Evolutionary conservation across 2,113 vertebrate genomes (phyloP), one percentile per base, ranked within the genome.

Genomic region (Oreochromis spilurus): DNA sequence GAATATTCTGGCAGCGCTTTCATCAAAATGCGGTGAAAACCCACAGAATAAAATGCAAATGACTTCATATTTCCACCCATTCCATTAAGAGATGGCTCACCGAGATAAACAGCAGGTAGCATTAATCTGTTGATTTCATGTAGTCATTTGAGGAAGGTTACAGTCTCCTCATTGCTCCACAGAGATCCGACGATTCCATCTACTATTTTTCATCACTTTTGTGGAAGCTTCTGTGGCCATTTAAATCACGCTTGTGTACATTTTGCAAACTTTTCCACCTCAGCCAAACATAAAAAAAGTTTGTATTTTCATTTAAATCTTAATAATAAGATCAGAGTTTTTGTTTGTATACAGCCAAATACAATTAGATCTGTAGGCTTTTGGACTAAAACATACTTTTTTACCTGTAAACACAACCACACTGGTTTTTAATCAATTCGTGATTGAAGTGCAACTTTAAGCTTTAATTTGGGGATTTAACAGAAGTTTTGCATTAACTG

Each of bases 61-160:
- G 16, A 52, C 26, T 77, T 77, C 72, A 77, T 45, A 77, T 77
- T 77, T 77, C 45, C 72, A 77, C 45, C 72, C 72, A 77, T 77
- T 77, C 72, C 72, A 77, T 77, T 52, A 52, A 77, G 72, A 52
- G 72, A 77, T 52, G 26, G 72, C 72, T 77, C 10, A n/a, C 17
- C 2, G 45, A 77, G 72, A 77, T 77, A 77, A 77, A 77, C 72
- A 77, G 72, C 45, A 52, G 45, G 72, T 9, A 52, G 72, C 45
- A 52, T 77, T 77, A 77, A 52, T 52, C 26, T 52, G 72, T 77
- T 77, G 17, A 31, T 77, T 52, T 77, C 72, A 77, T 77, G 72
- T n/a, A n/a, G 10, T 50, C 45, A 52, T 77, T 34, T 77, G 17
- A 52, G 26, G 45, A 77, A 77, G 72, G 72, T 77, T 77, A 77